phyloP scores from a whole-genome alignment of 2,888 invertebrate species.

The Apocheima hispidaria region DNA sequence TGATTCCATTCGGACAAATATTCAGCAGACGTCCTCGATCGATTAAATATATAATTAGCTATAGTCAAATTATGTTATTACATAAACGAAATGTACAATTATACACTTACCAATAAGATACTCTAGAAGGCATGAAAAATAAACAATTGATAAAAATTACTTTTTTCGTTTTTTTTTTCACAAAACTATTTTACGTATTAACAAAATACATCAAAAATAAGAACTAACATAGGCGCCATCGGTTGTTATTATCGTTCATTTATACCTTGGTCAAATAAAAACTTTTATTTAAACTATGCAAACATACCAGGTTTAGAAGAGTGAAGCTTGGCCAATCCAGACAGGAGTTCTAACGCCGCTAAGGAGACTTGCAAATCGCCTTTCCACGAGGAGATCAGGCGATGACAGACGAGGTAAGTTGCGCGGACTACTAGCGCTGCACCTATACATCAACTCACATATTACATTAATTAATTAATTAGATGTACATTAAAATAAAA shows the following conservation, averaged over 20 bases:
- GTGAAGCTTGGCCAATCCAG: slow-evolving; percentile 95
- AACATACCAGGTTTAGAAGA: slow-evolving; percentile 93
- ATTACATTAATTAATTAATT: too few species aligned
- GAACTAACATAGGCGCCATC: too few species aligned
- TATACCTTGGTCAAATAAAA: too few species aligned
- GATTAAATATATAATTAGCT: too few species aligned
- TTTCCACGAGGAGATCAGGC: slow-evolving; percentile 98
- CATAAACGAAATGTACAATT: background rate
- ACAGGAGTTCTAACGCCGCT: slow-evolving; percentile 96
- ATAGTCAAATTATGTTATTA: too few species aligned
- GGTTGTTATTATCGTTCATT: too few species aligned
- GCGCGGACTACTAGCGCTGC: slow-evolving; percentile 95
- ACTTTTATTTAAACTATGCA: too few species aligned
- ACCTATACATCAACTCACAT: slow-evolving; percentile 53
- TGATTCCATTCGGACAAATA: too few species aligned
- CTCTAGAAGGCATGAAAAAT: slow-evolving; percentile 71
- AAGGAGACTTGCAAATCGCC: slow-evolving; percentile 97
- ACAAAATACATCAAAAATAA: too few species aligned
- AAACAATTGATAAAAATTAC: background rate
- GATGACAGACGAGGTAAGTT: slow-evolving; percentile 97
- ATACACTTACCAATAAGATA: slow-evolving; percentile 74
- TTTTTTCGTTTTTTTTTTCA: background rate
- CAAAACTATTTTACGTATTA: too few species aligned
- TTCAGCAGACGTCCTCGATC: too few species aligned
- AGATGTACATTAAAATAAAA: too few species aligned